Evolutionary conservation across 2,797 vertebrate genomes (phyloP), one percentile per base, ranked within the genome.

Genomic region (Myripristis jacobus): DNA sequence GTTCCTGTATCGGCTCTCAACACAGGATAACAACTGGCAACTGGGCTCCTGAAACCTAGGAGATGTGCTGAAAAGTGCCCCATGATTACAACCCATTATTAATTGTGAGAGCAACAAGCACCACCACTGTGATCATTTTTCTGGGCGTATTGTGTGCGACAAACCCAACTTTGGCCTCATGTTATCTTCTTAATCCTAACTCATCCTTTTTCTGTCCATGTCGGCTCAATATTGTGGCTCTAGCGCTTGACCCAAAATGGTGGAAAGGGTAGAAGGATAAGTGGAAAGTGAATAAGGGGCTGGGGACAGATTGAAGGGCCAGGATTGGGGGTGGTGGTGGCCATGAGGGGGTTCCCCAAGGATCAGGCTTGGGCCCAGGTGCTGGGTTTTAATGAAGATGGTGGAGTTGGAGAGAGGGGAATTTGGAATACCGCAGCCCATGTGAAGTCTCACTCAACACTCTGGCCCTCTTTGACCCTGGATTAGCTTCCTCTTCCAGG

Each of bases 401-500:
- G 75, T 70, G 74, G 73, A 66, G 62, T 80, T 67, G 50, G 72
- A 55, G 51, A 58, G 41, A 58, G 44, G 56, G 63, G 66, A 66
- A 73, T 55, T 73, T 86, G 75, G 74, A 84, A 87, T 70, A 63
- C 61, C 55, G 57, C 16, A 16, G 83, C 87, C 63, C 55, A 90
- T 94, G 92, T 85, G 77, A 91, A 88, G 84, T 83, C 82, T 94
- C 94, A 92, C 74, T 95, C 94, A 92, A 87, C 94, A 88, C 87
- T 3, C 10, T 72, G 84, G 88, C 91, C 91, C 85, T 88, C 79
- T 86, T 88, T 92, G 92, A 93, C 92, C 91, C 75, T 18, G 83
- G 92, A 93, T 93, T 92, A 93, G 90, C 89, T 92, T 92, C 91
- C 91, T 91, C 69, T 92, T 91, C 92, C 89, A 91, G 81, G 82